Evolutionary conservation across 1,140 invertebrate species (phyloP).

Genomic region (Conus betulinus): DNA sequence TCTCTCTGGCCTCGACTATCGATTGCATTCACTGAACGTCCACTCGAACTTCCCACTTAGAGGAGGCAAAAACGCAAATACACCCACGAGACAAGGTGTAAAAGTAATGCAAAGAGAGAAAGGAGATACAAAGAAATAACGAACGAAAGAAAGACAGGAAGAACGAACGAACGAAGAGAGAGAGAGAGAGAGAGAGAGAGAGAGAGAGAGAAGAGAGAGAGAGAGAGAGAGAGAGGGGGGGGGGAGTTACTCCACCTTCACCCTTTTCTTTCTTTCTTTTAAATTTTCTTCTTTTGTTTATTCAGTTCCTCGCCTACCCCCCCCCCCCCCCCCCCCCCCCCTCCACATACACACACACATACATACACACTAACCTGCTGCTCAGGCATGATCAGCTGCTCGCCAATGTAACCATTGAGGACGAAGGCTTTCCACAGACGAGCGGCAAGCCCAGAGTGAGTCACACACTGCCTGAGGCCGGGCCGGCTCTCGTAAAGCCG

Average conservation of each 20-base stretch:
- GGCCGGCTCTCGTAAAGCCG: slow-evolving; percentile 6
- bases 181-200: no score
- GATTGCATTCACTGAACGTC: no score
- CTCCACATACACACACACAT: no score
- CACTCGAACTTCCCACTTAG: background rate
- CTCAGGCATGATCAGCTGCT: background rate
- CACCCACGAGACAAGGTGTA: background rate
- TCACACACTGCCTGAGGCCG: slow-evolving; percentile 24
- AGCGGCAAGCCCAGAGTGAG: slow-evolving; percentile 21
- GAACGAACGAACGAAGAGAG: no score
- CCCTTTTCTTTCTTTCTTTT: background rate
- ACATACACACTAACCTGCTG: slow-evolving; percentile 7
- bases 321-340: background rate
- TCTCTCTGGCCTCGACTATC: background rate
- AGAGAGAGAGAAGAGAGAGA: no score
- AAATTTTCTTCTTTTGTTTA: no score
- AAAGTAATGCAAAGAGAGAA: no score
- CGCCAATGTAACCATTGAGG: slow-evolving; percentile 41
- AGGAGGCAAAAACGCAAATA: background rate
- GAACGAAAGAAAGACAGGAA: no score
- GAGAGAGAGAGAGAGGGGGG: no score
- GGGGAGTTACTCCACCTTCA: background rate
- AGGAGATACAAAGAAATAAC: no score
- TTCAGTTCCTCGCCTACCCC: no score
- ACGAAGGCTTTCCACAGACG: slow-evolving; percentile 44